These are phyloP conservation scores for Drosophila paucipuncta DNA, from an alignment of 2,888 invertebrate genomes.

Conservation along the genomic window DNA sequence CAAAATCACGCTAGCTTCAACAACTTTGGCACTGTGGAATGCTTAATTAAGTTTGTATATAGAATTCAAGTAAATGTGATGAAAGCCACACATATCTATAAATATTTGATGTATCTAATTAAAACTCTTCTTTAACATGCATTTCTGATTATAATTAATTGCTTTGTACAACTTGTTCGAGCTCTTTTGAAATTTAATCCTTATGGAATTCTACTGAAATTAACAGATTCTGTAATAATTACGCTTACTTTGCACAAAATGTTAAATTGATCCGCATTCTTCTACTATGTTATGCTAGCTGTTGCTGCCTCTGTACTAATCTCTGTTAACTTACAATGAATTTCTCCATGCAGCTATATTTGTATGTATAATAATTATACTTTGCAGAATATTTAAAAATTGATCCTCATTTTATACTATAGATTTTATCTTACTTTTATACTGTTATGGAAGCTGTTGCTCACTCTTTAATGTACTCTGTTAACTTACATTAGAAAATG, in stretches of 20 bases:
- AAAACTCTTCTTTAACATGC: background rate
- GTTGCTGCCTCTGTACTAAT: background rate
- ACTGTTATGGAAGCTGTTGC: background rate
- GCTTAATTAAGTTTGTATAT: conserved; percentile 3
- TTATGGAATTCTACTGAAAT: background rate
- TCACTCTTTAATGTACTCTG: background rate
- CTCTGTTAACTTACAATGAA: background rate
- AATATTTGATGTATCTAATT: conserved; percentile 6
- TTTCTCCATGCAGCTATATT: background rate
- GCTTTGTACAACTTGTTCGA: background rate
- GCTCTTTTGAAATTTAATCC: background rate
- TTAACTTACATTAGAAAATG: background rate
- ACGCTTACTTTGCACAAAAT: background rate
- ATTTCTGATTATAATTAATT: background rate
- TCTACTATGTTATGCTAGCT: background rate
- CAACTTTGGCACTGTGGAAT: conserved; percentile 49
- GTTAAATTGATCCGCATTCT: background rate
- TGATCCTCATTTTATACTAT: background rate
- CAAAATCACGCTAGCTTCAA: conserved; percentile 59
- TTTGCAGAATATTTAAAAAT: background rate
- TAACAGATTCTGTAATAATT: background rate
- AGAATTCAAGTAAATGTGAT: conserved; percentile 15
- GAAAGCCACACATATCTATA: background rate
- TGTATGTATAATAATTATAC: background rate
- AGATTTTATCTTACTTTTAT: background rate